Base-by-base conservation (phyloP, 2,888 invertebrate species). In the Drosophila subquinaria region DNA sequence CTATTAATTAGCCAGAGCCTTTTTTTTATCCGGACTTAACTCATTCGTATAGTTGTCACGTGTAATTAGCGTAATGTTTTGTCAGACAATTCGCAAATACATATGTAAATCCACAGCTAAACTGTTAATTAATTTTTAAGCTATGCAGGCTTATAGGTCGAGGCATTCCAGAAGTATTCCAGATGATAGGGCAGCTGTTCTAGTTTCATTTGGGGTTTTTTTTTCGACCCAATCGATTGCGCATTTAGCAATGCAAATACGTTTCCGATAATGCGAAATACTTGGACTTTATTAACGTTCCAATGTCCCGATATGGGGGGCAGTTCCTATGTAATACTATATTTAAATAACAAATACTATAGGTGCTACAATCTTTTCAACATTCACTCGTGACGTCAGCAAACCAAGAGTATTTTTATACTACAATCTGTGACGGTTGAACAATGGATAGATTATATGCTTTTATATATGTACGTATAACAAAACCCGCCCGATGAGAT, bases 61-160 rank as follows among this genome's bases (percentile, higher is more conserved):
- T 76, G 70, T 73, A 81, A 86, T 86, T 83, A 83, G 71, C 83
- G 57, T 55, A 59, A 73, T 48, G 15, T 57, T 38, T 63, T 61
- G 35, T 42, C 48, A 43, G 36, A 4, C 52, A 60, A 64, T 70
- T 70, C 38, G 50, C 63, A 55, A 50, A 64, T 68, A 55, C 33
- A 64, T 68, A 53, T 65, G 61, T 43, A 53, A 62, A 66, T 36
- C 47, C 15, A 23, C 11, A 47, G 53, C 23, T 6, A 40, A 53
- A 56, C 51, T 65, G 72, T 62, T 76, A 76, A 76, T 76, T 76
- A 47, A 68, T 68, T 52, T 59, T 52, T 52, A 38, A 40, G 30
- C 60, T 50, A n/a, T 23, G 40, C 40, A n/a, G 60, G 15, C 60
- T 60, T 60, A 50, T 50, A 48, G 50, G 50, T 50, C 60, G 43